phyloP scores from a whole-genome alignment of 2,888 invertebrate species.

The Ormia ochracea region DNA sequence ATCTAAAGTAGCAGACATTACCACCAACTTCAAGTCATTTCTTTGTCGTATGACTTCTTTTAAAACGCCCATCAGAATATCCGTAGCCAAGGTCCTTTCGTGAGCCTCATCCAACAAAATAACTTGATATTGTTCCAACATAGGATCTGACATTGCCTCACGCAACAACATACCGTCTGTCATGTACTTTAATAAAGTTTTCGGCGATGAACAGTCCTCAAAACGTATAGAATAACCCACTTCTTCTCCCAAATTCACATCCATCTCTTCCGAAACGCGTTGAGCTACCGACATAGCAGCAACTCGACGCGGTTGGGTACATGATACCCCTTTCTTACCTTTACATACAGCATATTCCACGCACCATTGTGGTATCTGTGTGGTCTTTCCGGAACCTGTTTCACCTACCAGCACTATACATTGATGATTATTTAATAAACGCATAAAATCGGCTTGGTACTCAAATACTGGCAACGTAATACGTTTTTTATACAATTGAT shows the following conservation, averaged over 20 bases:
- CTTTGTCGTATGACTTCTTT: slow-evolving; percentile 95
- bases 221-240: slow-evolving; percentile 99
- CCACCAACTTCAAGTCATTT: slow-evolving; percentile 94
- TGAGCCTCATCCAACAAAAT: slow-evolving; percentile 97
- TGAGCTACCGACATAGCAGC: slow-evolving; percentile 99
- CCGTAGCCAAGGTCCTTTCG: slow-evolving; percentile 98
- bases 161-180: slow-evolving; percentile 99
- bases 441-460: slow-evolving; percentile 96
- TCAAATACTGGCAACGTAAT: slow-evolving; percentile 98
- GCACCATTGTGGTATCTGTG: slow-evolving; percentile 99
- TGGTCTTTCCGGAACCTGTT: slow-evolving; percentile 99
- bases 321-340: slow-evolving; percentile 90
- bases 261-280: slow-evolving; percentile 99
- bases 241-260: slow-evolving; percentile 93
- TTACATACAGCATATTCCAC: slow-evolving; percentile 84
- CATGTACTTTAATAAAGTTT: slow-evolving; percentile 97
- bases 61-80: slow-evolving; percentile 98
- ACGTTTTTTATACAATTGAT: slow-evolving; percentile 91
- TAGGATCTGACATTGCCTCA: slow-evolving; percentile 99
- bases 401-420: slow-evolving; percentile 98
- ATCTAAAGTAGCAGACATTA: slow-evolving; percentile 99
- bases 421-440: slow-evolving; percentile 93
- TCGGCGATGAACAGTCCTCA: slow-evolving; percentile 97
- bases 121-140: slow-evolving; percentile 95
- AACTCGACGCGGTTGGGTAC: slow-evolving; percentile 97